Percentiles rank a stretch among this genome's conserved stretches.
Conservation (phyloP, 2,113 vertebrate genomes). For the Buteo buteo region DNA sequence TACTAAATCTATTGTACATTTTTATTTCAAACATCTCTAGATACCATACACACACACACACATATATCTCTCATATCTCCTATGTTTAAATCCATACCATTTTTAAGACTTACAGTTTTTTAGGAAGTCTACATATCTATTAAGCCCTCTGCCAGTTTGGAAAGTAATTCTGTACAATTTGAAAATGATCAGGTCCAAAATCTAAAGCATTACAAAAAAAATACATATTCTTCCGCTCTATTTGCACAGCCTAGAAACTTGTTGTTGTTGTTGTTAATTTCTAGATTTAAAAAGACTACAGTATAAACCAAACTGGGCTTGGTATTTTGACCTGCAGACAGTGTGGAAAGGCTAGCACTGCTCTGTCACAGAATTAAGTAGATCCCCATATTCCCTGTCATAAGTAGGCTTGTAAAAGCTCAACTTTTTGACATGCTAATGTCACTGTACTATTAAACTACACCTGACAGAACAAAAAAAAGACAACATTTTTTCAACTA, state of each 20-base stretch:
- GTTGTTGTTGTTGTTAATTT: not conserved
- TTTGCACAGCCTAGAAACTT: not conserved
- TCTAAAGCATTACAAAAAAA: not conserved
- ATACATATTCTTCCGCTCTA: not conserved
- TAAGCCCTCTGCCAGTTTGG: not conserved
- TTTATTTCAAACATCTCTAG: not conserved
- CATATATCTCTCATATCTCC: fast-evolving
- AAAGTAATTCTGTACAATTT: not conserved
- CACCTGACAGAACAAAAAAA: not conserved
- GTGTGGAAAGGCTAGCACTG: not conserved
- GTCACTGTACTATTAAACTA: not conserved
- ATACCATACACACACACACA: not conserved
- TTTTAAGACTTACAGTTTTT: not conserved
- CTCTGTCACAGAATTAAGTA: not conserved
- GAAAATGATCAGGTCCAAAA: not conserved
- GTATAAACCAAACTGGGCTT: not conserved
- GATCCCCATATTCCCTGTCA: not conserved
- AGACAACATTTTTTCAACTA: not conserved
- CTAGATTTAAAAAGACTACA: not conserved
- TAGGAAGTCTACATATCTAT: not conserved
- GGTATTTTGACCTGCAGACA: not conserved
- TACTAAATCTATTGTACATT: not conserved
- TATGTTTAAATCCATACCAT: not conserved
- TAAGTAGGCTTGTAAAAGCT: not conserved
- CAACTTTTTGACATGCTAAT: not conserved